Base-by-base conservation (phyloP, 2,797 vertebrate genomes). In the Melanotaenia boesemani region DNA sequence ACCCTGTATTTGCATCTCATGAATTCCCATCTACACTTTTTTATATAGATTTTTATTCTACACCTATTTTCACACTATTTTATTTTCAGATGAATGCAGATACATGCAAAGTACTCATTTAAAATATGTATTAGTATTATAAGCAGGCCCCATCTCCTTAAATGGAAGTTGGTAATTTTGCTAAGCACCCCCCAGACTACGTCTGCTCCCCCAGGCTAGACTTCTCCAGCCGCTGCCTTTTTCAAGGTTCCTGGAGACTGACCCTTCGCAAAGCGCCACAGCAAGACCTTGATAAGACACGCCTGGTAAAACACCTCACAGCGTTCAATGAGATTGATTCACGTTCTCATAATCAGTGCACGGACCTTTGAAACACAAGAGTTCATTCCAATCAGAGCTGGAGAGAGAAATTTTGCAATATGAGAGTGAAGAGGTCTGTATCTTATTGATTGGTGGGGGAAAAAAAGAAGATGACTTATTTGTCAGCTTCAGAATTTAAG, bases 31-130 rank as follows among this genome's bases (percentile, higher is more conserved):
- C 71, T 60, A 54, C 78, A 76, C 72, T 77, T 87, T 85, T 82
- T 79, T 72, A 85, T 71, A 79, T 67, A 74, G 61, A 70, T 80
- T 72, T 74, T 79, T 26, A 72, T 61, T 75, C 66, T 72, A 66
- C 63, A 79, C 80, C 67, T 86, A 78, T 88, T 77, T 82, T 90
- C 74, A 82, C 72, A 74, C 82, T 60, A 83, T 67, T 90, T 91
- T 70, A 91, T 94, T 90, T 92, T 77, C 76, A 90, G 87, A 94
- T 90, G 82, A 91, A 95, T 95, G 92, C 87, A 91, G 92, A 94
- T 92, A 79, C 85, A 94, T 95, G 93, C 90, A 91, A 94, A 95
- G 78, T 69, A 73, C 72, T 92, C 46, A 93, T 95, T 95, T 94
- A 30, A 93, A 94, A 95, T 95, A 95, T 93, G 93, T 93, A 95